Base-by-base conservation (phyloP, 2,888 invertebrate genomes). In the Apamea crenata region DNA sequence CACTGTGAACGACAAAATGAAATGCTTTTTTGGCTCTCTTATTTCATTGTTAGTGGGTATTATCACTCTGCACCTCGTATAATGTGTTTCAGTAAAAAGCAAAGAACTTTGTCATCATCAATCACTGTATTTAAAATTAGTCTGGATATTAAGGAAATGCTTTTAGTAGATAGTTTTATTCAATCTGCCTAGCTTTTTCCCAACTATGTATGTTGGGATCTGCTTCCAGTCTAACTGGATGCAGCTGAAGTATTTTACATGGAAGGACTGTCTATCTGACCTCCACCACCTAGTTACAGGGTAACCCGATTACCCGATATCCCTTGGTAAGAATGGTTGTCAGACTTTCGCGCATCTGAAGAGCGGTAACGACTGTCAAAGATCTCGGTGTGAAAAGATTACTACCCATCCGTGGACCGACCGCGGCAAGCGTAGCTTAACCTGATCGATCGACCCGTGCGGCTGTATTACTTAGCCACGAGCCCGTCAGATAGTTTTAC, bases 1-100 rank as follows among this genome's bases (percentile, higher is more conserved):
- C 90, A 88, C 91, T 89, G 88, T 86, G 87, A 93, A 92, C 87
- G 92, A 89, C 92, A 89, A 91, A 93, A 93, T 92, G 90, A 92
- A 92, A 92, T 88, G 90, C 81, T 92, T 91, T 91, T 92, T 90
- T 83, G 84, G 61, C 85, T 87, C 82, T 87, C 84, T 90, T 91
- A 88, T 91, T 91, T 91, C 89, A 90, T 92, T 92, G 90, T 91
- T 87, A 86, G 81, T 81, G 81, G 76, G 79, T 72, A 87, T 89
- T 91, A 90, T 79, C 81, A 80, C 69, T 79, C 68, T 76, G 81
- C 73, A 82, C 81, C 77, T 72, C 53, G 78, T 81, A 75, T 81
- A 71, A 84, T 80, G 77, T 81, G 77, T 70, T 84, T 80, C 7
- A 75, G 73, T 69, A 75, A 81, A 82, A 88, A 81, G 81, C 77